phyloP scores from a whole-genome alignment of 2,113 vertebrate genomes.

The Thamnaconus septentrionalis region DNA sequence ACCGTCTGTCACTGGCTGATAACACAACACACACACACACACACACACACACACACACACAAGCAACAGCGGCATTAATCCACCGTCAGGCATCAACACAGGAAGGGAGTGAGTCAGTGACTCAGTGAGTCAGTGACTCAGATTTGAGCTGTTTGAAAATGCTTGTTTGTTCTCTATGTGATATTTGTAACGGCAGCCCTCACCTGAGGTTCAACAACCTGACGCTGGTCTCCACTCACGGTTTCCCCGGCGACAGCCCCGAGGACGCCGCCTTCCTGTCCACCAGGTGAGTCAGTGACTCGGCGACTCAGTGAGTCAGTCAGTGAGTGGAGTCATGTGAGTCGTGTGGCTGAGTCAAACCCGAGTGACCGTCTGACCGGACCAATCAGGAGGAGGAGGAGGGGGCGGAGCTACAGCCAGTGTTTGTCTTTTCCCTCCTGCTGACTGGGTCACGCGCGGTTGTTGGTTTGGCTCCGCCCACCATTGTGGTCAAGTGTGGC shows the following conservation, averaged over 20 bases:
- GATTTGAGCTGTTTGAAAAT: too few species aligned
- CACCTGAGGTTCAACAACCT: slow-evolving; percentile 91
- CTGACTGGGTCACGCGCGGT: too few species aligned
- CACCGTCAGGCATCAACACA: slow-evolving; percentile 42
- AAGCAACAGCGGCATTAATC: slow-evolving; percentile 35
- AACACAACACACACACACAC: slow-evolving; percentile 49
- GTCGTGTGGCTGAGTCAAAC: too few species aligned
- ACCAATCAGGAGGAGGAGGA: too few species aligned
- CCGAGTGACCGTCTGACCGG: too few species aligned
- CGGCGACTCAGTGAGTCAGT: too few species aligned
- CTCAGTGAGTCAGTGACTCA: slow-evolving; percentile 1
- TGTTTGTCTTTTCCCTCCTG: too few species aligned
- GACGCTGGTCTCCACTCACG: slow-evolving; percentile 86
- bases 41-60: slow-evolving; percentile 50
- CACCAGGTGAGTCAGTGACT: slow-evolving; percentile 77
- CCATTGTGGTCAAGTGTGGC: too few species aligned
- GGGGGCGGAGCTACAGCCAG: too few species aligned
- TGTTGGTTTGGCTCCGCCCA: too few species aligned
- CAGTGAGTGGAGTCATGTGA: too few species aligned
- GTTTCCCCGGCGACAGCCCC: slow-evolving; percentile 76
- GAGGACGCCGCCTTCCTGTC: slow-evolving; percentile 81
- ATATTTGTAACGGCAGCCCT: slow-evolving; percentile 70
- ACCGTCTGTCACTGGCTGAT: slow-evolving; percentile 71
- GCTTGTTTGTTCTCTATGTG: too few species aligned
- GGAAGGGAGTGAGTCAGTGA: slow-evolving; percentile 26